Conservation (phyloP, 2,113 vertebrate genomes). For the Heteronetta atricapilla region DNA sequence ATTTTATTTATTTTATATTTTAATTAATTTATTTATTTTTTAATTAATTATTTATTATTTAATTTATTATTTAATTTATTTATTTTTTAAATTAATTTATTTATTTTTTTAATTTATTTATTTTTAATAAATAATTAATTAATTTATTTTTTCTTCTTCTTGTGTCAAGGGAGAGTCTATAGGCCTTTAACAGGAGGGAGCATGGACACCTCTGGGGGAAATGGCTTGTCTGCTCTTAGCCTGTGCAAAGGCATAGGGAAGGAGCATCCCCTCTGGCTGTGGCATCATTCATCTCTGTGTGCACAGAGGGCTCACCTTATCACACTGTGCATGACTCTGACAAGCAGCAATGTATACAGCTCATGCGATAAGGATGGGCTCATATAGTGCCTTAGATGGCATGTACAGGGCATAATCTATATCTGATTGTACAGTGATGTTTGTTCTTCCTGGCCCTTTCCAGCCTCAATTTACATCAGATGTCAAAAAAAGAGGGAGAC, state of each 20-base stretch:
- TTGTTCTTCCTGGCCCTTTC: not conserved
- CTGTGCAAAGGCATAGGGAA: not conserved
- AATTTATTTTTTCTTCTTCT: not conserved
- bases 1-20: not conserved
- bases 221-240: not conserved
- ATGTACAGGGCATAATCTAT: not conserved
- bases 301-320: not conserved
- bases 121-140: too few species aligned
- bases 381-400: too few species aligned
- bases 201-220: not conserved
- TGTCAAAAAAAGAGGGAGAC: not conserved
- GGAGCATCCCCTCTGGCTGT: not conserved
- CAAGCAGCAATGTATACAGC: not conserved
- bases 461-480: not conserved
- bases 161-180: not conserved
- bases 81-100: too few species aligned
- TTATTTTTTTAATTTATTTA: too few species aligned
- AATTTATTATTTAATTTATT: not conserved
- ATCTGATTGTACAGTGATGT: not conserved
- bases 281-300: rapidly evolving
- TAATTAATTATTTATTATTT: not conserved
- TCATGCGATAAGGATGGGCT: not conserved
- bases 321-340: rapidly evolving
- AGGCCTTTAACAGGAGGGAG: not conserved
- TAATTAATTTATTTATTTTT: not conserved